These are phyloP conservation scores for Lacerta agilis DNA, from an alignment of 2,797 vertebrate genomes.

Conservation along the genomic window DNA sequence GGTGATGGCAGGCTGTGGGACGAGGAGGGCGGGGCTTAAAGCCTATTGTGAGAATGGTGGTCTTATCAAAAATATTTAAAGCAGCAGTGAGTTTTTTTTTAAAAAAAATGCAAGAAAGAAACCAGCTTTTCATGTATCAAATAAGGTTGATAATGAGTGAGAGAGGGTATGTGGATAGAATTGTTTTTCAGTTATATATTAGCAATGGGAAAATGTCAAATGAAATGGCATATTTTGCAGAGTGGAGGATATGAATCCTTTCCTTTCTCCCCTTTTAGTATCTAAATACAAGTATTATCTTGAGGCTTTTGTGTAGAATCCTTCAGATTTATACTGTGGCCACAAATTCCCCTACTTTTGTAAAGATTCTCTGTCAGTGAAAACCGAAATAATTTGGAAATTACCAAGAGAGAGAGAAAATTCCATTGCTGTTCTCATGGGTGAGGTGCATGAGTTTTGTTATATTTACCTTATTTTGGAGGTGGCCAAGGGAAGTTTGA, in stretches of 20 bases:
- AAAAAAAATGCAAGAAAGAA: not conserved
- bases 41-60: not conserved
- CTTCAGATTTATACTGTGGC: not conserved
- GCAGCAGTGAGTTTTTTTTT: not conserved
- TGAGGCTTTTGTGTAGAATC: not conserved
- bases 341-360: no score
- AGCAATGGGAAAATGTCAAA: accelerated
- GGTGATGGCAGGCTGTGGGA: no score
- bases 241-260: accelerated
- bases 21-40: not conserved
- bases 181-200: not conserved
- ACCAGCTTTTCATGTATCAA: not conserved
- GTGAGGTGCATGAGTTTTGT: no score
- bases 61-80: accelerated
- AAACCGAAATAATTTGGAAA: no score
- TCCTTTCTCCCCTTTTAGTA: not conserved
- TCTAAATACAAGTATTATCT: not conserved
- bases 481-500: no score
- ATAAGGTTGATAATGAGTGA: accelerated
- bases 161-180: not conserved
- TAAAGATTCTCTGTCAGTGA: no score
- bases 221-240: accelerated
- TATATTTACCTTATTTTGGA: no score
- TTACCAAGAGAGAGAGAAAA: no score
- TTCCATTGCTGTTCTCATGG: no score